Evolutionary conservation across 2,797 vertebrate species (phyloP).

Genomic region (Poecilia picta): DNA sequence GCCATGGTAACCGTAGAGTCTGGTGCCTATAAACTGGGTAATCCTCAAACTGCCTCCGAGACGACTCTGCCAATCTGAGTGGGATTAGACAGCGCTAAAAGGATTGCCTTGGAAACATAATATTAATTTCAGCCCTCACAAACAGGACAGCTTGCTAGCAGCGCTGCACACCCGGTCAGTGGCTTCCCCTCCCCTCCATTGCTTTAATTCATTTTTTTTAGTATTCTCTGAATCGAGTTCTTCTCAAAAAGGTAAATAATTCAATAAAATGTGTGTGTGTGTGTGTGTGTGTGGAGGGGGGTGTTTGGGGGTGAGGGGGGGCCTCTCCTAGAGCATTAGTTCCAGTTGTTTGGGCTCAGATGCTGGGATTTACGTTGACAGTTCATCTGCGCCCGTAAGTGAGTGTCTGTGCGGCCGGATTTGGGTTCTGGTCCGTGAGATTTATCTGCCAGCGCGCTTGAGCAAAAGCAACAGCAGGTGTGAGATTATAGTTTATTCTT

Average conservation of each 20-base stretch:
- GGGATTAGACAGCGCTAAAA: constrained; percentile 73
- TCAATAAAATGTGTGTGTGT: constrained; percentile 45
- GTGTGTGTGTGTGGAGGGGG: too few relatives aligned
- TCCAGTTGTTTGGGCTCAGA: constrained; percentile 74
- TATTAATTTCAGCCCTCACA: constrained; percentile 73
- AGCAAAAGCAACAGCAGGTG: constrained; percentile 75
- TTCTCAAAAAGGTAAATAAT: constrained; percentile 49
- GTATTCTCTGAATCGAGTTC: constrained; percentile 38
- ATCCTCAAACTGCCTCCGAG: constrained; percentile 71
- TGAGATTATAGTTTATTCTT: constrained; percentile 70
- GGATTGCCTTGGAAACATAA: constrained; percentile 73
- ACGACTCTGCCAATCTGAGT: constrained; percentile 66
- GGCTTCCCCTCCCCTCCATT: constrained; percentile 9
- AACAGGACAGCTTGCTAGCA: constrained; percentile 51
- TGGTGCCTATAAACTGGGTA: constrained; percentile 52
- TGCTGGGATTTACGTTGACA: constrained; percentile 53
- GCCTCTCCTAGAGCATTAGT: constrained; percentile 58
- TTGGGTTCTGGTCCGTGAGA: constrained; percentile 49
- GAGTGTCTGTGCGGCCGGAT: constrained; percentile 20
- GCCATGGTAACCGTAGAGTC: constrained; percentile 32
- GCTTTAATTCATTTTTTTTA: constrained; percentile 1
- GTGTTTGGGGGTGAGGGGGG: too few relatives aligned
- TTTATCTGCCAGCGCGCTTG: constrained; percentile 65
- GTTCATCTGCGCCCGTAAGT: constrained; percentile 19
- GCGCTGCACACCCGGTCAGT: too few relatives aligned